phyloP scores from a whole-genome alignment of 2,113 vertebrate species.

The Machaerirhynchus nigripectus region DNA sequence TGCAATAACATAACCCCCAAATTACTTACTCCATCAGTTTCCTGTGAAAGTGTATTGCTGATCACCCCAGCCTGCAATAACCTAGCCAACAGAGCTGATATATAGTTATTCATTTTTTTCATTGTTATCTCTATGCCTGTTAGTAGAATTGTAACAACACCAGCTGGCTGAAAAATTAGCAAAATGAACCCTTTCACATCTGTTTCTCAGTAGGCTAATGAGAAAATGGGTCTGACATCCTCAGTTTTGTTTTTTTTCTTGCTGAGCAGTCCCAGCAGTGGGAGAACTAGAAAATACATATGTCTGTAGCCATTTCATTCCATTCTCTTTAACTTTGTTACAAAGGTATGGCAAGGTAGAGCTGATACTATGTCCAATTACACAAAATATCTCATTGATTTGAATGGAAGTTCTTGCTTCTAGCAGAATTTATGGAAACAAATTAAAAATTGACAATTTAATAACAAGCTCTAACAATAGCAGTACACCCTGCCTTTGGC shows the following conservation, averaged over 20 bases:
- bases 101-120: neutral
- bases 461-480: neutral
- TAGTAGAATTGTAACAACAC: neutral
- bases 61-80: neutral
- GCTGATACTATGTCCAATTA: neutral
- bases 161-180: slow-evolving; percentile 42
- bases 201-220: slow-evolving; percentile 25
- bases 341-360: neutral
- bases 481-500: neutral
- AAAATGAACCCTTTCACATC: neutral
- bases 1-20: neutral
- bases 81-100: neutral
- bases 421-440: neutral
- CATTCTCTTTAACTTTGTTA: neutral
- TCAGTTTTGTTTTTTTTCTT: neutral
- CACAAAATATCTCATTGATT: neutral
- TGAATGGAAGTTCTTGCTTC: neutral
- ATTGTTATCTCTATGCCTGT: neutral
- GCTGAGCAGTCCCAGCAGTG: neutral
- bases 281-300: neutral
- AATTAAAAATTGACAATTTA: neutral
- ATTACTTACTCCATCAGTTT: neutral
- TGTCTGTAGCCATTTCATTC: neutral
- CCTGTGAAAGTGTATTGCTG: neutral
- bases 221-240: neutral